These are phyloP conservation scores for Chymomyza amoena DNA, from an alignment of 2,888 invertebrate species.

Conservation along the genomic window DNA sequence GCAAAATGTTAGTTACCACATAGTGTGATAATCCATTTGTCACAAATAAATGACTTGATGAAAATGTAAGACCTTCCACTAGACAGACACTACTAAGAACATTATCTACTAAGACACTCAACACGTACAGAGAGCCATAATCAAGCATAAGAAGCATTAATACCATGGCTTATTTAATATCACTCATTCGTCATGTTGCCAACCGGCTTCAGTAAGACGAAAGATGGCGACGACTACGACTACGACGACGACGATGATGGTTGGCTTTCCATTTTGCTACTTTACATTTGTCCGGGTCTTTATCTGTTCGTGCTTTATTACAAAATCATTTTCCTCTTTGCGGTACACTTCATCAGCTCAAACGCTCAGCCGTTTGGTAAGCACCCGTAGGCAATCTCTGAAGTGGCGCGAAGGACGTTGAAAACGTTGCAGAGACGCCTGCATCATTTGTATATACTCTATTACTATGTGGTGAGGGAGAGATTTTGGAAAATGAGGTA, in stretches of 20 bases:
- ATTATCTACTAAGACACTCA: neutral
- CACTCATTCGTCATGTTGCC: constrained; percentile 49
- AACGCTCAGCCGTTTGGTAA: constrained; percentile 32
- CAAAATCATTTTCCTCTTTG: constrained; percentile 44
- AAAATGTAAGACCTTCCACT: neutral
- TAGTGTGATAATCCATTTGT: neutral
- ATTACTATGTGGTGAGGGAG: no score
- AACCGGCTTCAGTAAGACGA: neutral
- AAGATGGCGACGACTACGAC: neutral
- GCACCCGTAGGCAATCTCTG: constrained; percentile 31
- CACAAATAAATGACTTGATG: neutral
- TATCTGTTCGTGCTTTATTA: constrained; percentile 52
- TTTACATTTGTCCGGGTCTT: neutral
- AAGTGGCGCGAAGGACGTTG: neutral
- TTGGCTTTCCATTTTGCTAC: constrained; percentile 29
- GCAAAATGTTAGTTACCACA: neutral
- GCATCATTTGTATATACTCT: neutral
- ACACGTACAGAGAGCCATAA: neutral
- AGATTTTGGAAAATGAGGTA: no score
- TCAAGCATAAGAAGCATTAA: constrained; percentile 27
- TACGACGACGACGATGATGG: neutral
- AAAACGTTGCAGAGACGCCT: neutral
- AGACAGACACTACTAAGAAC: neutral
- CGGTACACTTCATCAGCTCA: constrained; percentile 13
- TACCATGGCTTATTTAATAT: constrained; percentile 53